Conservation (phyloP, 2,113 vertebrate species). For the Tupaia chinensis region DNA sequence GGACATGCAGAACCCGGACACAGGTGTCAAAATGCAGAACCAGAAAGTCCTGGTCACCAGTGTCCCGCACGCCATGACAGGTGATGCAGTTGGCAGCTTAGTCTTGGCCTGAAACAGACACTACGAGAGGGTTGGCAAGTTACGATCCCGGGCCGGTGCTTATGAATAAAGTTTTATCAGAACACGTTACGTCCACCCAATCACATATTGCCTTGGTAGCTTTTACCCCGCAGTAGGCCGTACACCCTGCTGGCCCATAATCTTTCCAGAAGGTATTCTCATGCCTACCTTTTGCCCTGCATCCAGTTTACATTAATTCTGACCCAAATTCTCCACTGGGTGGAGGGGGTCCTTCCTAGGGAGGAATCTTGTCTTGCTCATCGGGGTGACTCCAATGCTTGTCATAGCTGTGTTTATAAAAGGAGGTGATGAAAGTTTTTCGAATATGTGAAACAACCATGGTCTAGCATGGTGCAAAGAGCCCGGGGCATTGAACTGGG, state of each 20-base stretch:
- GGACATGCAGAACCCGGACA: slow-evolving; percentile 96
- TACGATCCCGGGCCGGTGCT: not conserved
- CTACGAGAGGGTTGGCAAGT: not conserved
- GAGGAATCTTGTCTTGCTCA: not conserved
- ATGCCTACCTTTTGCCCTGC: not conserved
- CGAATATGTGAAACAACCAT: fast-evolving
- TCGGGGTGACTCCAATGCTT: not conserved
- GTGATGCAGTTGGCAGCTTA: slow-evolving; percentile 79
- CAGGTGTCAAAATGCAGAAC: slow-evolving; percentile 92
- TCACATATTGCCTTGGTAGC: not conserved
- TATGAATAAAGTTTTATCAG: slow-evolving; percentile 27
- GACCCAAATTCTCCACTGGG: not conserved
- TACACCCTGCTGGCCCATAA: too few relatives aligned
- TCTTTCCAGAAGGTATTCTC: not conserved
- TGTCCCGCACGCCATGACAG: slow-evolving; percentile 95
- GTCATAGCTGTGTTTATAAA: not conserved
- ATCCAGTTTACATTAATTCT: not conserved
- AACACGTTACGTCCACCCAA: not conserved
- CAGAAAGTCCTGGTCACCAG: slow-evolving; percentile 93
- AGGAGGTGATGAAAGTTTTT: not conserved
- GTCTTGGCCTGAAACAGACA: not conserved
- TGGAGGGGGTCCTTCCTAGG: not conserved
- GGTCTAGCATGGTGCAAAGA: not conserved
- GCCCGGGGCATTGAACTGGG: not conserved
- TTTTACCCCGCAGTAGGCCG: not conserved